Evolutionary conservation across 2,888 invertebrate species (phyloP).

Genomic region (Diabrotica balteata): DNA sequence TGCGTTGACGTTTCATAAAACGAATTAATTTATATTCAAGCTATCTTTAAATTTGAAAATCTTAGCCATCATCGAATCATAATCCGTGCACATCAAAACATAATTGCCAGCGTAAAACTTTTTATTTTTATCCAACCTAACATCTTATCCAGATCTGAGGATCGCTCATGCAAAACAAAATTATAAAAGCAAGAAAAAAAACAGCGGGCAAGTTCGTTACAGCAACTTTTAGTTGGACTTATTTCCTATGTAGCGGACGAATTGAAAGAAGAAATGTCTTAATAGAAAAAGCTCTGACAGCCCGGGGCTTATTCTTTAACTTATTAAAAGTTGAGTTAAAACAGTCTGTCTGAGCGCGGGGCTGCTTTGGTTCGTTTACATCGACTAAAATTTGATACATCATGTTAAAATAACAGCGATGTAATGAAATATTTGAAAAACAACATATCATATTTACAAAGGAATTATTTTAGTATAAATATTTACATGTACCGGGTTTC

Average conservation of each 20-base stretch:
- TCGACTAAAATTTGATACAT: slow-evolving; percentile 37
- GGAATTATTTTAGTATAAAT: too few species aligned
- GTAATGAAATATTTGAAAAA: too few species aligned
- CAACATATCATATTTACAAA: too few species aligned
- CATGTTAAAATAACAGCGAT: too few species aligned
- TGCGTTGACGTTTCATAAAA: too few species aligned
- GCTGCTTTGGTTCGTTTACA: slow-evolving; percentile 33
- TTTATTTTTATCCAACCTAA: too few species aligned
- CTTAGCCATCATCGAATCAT: too few species aligned
- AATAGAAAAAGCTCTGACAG: slow-evolving; percentile 56
- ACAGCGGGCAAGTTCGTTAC: slow-evolving; percentile 14
- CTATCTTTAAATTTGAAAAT: too few species aligned
- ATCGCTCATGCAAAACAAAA: slow-evolving; percentile 16
- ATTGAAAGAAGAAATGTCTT: slow-evolving; percentile 51
- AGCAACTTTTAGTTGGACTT: slow-evolving; percentile 17
- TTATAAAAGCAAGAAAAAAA: slow-evolving; percentile 6
- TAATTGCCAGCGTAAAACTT: too few species aligned
- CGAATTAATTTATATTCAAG: too few species aligned
- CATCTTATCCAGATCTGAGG: background rate
- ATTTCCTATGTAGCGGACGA: slow-evolving; percentile 27
- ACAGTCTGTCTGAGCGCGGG: slow-evolving; percentile 54
- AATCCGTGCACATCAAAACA: too few species aligned
- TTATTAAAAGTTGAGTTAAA: slow-evolving; percentile 60
- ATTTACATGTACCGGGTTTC: too few species aligned
- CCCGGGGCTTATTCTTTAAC: slow-evolving; percentile 59